phyloP scores from a whole-genome alignment of 2,888 invertebrate genomes.

The Congeria kusceri region DNA sequence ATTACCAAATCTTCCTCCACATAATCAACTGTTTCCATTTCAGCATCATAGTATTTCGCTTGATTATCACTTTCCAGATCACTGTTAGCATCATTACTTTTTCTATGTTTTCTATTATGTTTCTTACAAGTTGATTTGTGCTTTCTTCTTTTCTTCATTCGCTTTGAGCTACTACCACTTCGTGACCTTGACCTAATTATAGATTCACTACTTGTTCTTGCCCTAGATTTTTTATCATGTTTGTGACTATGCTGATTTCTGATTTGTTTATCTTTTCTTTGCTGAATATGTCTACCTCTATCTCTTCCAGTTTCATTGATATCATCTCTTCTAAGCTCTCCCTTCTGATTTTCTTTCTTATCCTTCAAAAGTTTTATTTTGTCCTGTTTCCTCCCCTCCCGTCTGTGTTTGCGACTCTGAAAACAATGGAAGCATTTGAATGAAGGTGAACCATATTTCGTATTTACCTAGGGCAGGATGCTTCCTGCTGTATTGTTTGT shows the following conservation, averaged over 20 bases:
- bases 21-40: too few relatives aligned
- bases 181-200: conserved; percentile 17
- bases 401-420: conserved; percentile 49
- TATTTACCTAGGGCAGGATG: conserved; percentile 54
- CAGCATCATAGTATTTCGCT: too few relatives aligned
- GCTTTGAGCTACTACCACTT: conserved; percentile 1
- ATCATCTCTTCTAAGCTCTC: not conserved
- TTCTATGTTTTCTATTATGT: conserved; percentile 24
- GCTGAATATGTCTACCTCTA: too few relatives aligned
- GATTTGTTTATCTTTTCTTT: too few relatives aligned
- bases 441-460: not conserved
- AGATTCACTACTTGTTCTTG: conserved; percentile 12
- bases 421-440: conserved; percentile 44
- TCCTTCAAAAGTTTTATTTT: not conserved
- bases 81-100: conserved; percentile 17
- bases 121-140: not conserved
- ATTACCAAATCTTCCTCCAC: too few relatives aligned
- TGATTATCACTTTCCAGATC: conserved; percentile 2
- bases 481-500: conserved; percentile 32
- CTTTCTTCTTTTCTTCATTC: not conserved
- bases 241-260: too few relatives aligned
- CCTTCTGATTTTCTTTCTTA: not conserved
- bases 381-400: conserved; percentile 22
- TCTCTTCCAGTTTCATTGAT: not conserved
- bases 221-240: not conserved